Conservation (phyloP, 1,140 invertebrate genomes). For the Bombus polaris region DNA sequence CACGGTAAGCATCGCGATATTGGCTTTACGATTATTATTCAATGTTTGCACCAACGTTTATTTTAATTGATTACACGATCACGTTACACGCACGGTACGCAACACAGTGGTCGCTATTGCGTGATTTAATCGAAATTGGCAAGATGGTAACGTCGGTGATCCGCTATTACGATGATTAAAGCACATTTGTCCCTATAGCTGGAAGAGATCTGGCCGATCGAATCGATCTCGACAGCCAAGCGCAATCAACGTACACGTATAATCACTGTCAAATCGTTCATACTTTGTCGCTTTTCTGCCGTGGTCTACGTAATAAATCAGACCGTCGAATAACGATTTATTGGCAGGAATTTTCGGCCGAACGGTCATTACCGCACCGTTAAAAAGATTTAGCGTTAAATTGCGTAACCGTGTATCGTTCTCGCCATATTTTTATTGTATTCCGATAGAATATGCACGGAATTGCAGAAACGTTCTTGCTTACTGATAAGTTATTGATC, state of each 20-base stretch:
- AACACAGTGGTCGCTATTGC: not conserved
- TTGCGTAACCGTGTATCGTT: not conserved
- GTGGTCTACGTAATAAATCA: slow-evolving; percentile 5
- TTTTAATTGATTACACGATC: slow-evolving; percentile 2
- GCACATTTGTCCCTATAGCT: not conserved
- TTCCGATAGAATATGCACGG: not conserved
- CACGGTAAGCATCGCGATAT: not conserved
- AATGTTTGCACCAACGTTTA: not conserved
- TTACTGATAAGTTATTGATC: no score
- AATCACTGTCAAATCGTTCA: slow-evolving; percentile 17
- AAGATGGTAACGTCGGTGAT: not conserved
- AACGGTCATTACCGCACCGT: not conserved
- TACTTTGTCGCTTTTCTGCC: not conserved
- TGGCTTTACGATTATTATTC: not conserved
- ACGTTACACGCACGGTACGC: no score
- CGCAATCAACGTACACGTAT: not conserved
- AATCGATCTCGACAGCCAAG: not conserved
- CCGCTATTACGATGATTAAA: not conserved
- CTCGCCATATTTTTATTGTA: not conserved
- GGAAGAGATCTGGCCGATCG: not conserved
- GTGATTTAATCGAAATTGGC: not conserved
- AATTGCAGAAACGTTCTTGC: no score
- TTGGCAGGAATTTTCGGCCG: not conserved
- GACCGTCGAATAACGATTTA: not conserved
- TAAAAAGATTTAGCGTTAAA: not conserved